Conservation (phyloP, 2,113 vertebrate species). For the Laticauda colubrina region DNA sequence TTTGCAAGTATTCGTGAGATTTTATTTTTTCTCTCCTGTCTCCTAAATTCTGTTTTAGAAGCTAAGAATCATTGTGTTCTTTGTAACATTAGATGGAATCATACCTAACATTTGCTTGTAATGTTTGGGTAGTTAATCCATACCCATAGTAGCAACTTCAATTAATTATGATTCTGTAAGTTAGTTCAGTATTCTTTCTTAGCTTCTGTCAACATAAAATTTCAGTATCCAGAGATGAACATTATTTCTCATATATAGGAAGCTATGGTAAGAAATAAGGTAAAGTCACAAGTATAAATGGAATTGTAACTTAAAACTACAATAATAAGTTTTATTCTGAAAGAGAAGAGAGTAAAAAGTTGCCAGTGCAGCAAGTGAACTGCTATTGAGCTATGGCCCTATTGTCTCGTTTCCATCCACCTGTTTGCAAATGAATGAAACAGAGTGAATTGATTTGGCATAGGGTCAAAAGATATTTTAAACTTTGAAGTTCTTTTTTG, state of each 20-base stretch:
- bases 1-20: neutral
- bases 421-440: conserved; percentile 45
- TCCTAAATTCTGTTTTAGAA: neutral
- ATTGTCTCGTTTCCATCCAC: conserved; percentile 56
- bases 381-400: conserved; percentile 51
- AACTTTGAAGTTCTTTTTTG: neutral
- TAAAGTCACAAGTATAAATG: conserved; percentile 46
- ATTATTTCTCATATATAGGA: conserved; percentile 23
- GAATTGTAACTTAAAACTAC: conserved; percentile 62
- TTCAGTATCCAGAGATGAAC: conserved; percentile 40
- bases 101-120: conserved; percentile 4
- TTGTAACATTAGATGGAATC: conserved; percentile 4
- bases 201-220: conserved; percentile 49
- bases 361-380: conserved; percentile 47
- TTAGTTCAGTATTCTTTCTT: conserved; percentile 54
- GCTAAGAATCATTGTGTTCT: neutral
- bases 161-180: conserved; percentile 4
- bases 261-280: conserved; percentile 37
- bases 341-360: conserved; percentile 7
- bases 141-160: neutral
- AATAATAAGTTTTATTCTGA: conserved; percentile 59
- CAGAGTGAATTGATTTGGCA: conserved; percentile 47
- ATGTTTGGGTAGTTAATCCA: conserved; percentile 1
- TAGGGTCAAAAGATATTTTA: conserved; percentile 13
- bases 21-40: neutral